These are phyloP conservation scores for Syngnathus rostellatus DNA, from an alignment of 2,797 vertebrate species.

Conservation along the genomic window DNA sequence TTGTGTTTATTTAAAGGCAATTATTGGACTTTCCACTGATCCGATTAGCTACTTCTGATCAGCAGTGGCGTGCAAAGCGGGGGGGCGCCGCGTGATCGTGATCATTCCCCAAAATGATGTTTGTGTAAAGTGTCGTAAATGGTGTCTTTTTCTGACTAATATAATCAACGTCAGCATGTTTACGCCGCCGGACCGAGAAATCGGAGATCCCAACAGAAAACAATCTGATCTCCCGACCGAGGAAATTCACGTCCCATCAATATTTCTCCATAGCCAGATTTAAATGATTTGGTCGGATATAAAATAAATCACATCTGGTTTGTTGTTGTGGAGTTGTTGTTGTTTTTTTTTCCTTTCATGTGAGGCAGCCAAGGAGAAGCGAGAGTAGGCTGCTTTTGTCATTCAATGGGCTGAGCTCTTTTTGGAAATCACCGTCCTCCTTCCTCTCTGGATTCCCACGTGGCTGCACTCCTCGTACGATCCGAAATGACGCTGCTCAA, in stretches of 20 bases:
- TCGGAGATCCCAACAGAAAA: neutral
- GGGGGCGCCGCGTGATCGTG: no score
- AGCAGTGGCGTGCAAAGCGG: no score
- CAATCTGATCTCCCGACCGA: neutral
- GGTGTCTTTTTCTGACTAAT: neutral
- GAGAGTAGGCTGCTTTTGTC: slow-evolving; percentile 73
- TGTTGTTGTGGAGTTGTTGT: slow-evolving; percentile 46
- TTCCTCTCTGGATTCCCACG: slow-evolving; percentile 72
- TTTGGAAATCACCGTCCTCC: slow-evolving; percentile 61
- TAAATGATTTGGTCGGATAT: slow-evolving; percentile 43
- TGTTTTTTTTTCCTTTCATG: neutral
- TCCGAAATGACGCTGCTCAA: slow-evolving; percentile 59
- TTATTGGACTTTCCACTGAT: no score
- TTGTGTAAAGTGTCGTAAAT: neutral
- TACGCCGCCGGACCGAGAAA: neutral
- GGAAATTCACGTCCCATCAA: slow-evolving; percentile 49
- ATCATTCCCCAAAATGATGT: no score
- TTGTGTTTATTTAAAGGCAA: no score
- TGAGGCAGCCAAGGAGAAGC: slow-evolving; percentile 42
- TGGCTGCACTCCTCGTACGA: slow-evolving; percentile 74
- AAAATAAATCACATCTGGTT: slow-evolving; percentile 67
- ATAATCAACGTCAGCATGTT: neutral
- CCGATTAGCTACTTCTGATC: no score
- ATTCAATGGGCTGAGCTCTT: slow-evolving; percentile 70
- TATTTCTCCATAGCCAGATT: slow-evolving; percentile 54